Percentiles rank a stretch among this genome's conserved stretches.
These are phyloP conservation scores for Danio aesculapii DNA, from an alignment of 2,797 vertebrate species.

Conservation along the genomic window DNA sequence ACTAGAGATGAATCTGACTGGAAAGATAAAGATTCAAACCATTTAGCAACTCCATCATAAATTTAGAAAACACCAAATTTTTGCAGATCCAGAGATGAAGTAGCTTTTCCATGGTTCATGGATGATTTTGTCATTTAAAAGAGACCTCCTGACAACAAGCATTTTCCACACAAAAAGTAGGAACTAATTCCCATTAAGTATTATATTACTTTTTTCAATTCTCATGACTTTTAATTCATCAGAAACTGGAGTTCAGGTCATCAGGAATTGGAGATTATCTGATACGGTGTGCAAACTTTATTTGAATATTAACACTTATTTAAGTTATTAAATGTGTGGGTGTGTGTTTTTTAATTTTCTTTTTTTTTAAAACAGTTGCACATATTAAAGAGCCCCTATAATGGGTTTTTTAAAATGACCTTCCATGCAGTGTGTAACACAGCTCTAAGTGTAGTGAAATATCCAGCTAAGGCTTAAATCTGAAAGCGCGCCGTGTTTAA, in stretches of 20 bases:
- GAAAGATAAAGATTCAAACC: constrained; percentile 16
- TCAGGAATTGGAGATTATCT: neutral
- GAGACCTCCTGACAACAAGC: neutral
- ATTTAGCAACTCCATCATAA: neutral
- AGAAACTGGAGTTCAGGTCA: neutral
- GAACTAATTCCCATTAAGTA: neutral
- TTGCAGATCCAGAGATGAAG: neutral
- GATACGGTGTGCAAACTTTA: neutral
- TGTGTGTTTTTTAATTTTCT: no score
- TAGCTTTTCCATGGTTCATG: neutral
- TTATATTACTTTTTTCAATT: neutral
- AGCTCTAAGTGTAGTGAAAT: no score
- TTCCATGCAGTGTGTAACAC: no score
- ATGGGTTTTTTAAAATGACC: no score
- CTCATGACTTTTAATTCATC: neutral
- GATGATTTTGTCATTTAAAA: neutral
- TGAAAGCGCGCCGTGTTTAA: no score
- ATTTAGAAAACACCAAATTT: neutral
- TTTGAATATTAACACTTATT: no score
- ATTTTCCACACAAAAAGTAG: neutral
- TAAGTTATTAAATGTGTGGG: no score
- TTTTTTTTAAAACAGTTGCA: no score
- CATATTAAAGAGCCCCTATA: no score
- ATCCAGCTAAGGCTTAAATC: no score
- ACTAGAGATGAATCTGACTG: constrained; percentile 55